Base-by-base conservation (phyloP, 2,797 vertebrate species). In the Microchirus variegatus region DNA sequence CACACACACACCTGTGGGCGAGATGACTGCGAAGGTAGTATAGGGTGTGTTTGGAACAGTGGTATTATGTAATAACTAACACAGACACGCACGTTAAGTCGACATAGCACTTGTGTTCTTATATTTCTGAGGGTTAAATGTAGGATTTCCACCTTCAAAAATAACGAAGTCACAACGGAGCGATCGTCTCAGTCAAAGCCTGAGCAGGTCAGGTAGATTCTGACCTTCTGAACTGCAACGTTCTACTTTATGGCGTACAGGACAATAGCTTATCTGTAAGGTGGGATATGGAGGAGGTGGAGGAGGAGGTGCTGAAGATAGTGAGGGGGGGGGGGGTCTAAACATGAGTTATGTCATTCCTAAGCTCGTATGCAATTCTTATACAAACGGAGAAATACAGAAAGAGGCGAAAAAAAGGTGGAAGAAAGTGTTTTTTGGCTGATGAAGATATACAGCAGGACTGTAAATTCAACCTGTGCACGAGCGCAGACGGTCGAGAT, bases 281-380 rank as follows among this genome's bases (percentile, higher is more conserved):
- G 63, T 41, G 50, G 60, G 59, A 71, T 53, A 59, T 61, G 47
- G 53, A 53, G 31, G 31, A 1, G 0, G 49, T 3, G 16, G 51
- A 18, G 10, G 41, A 3, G 43, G 38, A 9, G 19, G 26, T n/a
- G 47, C 45, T 67, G 56, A 60, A 63, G 35, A 42, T 59, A 36
- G 53, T 38, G 31, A 45, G 48, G 44, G 13, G 12, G 10, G 31
- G 53, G 3, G 53, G 44, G 19, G 49, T 70, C 47, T 50, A 16
- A 57, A 40, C 45, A 64, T 81, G 80, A 89, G 73, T 83, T 80
- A 83, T 83, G 63, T 78, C 83, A 90, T 91, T 90, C 87, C 87
- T 84, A 16, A 88, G 44, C 59, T 70, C n/a, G 13, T 80, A 84
- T 78, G 85, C 67, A 81, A 84, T 70, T 59, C 49, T 53, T 41